Conservation (phyloP, 2,113 vertebrate genomes). For the Larimichthys crocea region DNA sequence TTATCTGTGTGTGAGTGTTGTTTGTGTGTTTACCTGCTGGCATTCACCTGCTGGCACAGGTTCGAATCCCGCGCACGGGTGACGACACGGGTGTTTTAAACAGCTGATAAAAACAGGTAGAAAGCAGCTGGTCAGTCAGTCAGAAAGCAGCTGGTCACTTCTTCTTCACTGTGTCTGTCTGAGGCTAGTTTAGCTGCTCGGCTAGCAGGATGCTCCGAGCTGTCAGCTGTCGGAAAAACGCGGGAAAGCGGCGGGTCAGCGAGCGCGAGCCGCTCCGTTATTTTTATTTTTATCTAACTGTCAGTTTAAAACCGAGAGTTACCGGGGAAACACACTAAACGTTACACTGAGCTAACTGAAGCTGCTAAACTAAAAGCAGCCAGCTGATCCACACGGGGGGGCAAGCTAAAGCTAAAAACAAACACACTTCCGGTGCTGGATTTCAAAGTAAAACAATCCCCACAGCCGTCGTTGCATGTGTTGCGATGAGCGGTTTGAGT, state of each 20-base stretch:
- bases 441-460: constrained; percentile 44
- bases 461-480: accelerated
- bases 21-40: too few species aligned
- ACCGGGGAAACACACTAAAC: not conserved
- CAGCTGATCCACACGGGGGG: constrained; percentile 34
- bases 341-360: not conserved
- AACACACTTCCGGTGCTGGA: accelerated
- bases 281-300: accelerated
- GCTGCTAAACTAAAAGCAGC: not conserved
- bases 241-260: not conserved
- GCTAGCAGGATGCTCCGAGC: constrained; percentile 51
- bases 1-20: too few species aligned
- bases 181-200: constrained; percentile 45
- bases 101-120: accelerated
- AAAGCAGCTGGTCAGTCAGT: accelerated
- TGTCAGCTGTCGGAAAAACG: not conserved
- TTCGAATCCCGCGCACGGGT: not conserved
- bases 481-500: accelerated
- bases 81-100: not conserved
- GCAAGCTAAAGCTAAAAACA: accelerated
- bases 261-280: constrained; percentile 1
- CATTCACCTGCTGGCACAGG: not conserved
- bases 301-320: accelerated
- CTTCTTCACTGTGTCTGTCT: not conserved
- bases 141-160: too few species aligned